These are phyloP conservation scores for Sitodiplosis mosellana DNA, from an alignment of 1,140 invertebrate genomes.

Conservation along the genomic window DNA sequence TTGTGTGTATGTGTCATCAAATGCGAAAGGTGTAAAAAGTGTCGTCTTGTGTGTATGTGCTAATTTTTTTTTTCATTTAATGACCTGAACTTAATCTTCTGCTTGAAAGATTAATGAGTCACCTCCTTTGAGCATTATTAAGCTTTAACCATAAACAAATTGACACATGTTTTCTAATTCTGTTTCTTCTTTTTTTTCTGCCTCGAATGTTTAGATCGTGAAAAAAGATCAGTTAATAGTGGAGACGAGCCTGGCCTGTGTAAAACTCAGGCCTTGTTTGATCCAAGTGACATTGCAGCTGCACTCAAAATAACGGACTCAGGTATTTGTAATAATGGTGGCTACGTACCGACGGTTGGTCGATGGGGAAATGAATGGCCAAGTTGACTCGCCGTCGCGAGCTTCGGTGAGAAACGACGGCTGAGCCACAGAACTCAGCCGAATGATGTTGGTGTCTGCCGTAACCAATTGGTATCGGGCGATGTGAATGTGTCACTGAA, in stretches of 20 bases:
- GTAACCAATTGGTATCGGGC: constrained; percentile 5
- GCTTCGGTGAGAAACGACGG: constrained; percentile 29
- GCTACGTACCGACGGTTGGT: constrained; percentile 53
- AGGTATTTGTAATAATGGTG: constrained; percentile 29
- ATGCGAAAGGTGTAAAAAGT: no score
- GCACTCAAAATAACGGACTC: constrained; percentile 19
- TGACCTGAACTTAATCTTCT: no score
- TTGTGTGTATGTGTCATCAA: no score
- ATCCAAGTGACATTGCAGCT: constrained; percentile 25
- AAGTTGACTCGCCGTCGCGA: constrained; percentile 68
- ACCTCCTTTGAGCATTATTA: no score
- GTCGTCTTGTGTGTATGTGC: no score
- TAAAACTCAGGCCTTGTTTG: constrained; percentile 27
- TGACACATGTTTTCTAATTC: no score
- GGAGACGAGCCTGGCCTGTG: constrained; percentile 27
- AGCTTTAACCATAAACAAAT: no score
- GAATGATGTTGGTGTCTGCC: constrained; percentile 4
- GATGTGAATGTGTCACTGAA: constrained; percentile 7
- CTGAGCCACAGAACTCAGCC: constrained; percentile 23
- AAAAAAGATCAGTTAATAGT: constrained; percentile 38
- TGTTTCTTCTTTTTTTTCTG: constrained; percentile 7
- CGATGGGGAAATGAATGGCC: constrained; percentile 79
- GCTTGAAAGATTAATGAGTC: no score
- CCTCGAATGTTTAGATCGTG: constrained; percentile 47
- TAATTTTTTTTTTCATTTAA: no score